Evolutionary conservation across 2,797 vertebrate species (phyloP).

Genomic region (Bryconaethiops microstoma): DNA sequence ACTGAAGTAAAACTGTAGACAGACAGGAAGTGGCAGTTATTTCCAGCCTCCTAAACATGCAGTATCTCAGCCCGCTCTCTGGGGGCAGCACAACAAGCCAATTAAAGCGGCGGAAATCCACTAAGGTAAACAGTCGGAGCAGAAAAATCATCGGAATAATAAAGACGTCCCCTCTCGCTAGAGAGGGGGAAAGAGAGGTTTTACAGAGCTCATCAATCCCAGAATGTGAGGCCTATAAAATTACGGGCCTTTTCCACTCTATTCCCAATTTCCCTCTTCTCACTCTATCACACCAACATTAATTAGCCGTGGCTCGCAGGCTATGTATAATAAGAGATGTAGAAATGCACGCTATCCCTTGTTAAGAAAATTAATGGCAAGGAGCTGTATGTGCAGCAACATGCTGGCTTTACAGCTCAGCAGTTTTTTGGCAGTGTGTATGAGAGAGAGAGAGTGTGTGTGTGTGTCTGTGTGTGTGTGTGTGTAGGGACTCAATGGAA

Average conservation of each 20-base stretch:
- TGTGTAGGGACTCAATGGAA: constrained; percentile 31
- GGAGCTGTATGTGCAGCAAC: constrained; percentile 34
- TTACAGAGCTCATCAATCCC: not conserved
- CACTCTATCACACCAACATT: constrained; percentile 11
- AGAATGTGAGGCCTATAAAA: constrained; percentile 19
- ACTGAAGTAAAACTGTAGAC: too few relatives aligned
- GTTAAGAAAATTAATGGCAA: constrained; percentile 32
- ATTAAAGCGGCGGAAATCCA: constrained; percentile 79
- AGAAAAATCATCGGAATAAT: constrained; percentile 71
- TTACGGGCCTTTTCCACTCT: not conserved
- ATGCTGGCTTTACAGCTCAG: constrained; percentile 42
- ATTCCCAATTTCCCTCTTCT: not conserved
- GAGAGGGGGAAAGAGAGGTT: constrained; percentile 22
- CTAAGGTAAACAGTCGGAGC: constrained; percentile 71
- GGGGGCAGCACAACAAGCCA: constrained; percentile 68
- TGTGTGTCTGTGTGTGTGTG: not conserved
- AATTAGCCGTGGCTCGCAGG: constrained; percentile 19
- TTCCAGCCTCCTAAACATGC: constrained; percentile 76
- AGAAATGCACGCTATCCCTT: constrained; percentile 20
- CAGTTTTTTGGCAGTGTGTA: constrained; percentile 37
- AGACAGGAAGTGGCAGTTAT: constrained; percentile 76
- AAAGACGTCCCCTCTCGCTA: constrained; percentile 58
- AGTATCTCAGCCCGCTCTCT: constrained; percentile 73
- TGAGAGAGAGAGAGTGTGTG: constrained; percentile 29
- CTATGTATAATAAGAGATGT: constrained; percentile 21